Conservation (phyloP, 2,888 invertebrate species). For the Leptothorax acervorum region DNA sequence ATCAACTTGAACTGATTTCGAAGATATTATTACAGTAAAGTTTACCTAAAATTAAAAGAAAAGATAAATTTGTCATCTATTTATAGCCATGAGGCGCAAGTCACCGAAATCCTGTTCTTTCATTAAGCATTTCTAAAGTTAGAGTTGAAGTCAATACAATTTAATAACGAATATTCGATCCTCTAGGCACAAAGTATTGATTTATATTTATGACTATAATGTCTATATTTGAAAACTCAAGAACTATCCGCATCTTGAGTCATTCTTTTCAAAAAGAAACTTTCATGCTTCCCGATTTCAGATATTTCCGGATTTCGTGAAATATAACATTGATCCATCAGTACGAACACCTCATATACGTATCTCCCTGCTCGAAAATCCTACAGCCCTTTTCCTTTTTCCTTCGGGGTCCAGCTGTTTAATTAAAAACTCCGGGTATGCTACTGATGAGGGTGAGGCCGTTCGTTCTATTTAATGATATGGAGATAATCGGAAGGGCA, state of each 20-base stretch:
- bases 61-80: background rate
- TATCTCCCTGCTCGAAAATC: constrained; percentile 7
- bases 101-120: background rate
- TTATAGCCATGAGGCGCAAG: background rate
- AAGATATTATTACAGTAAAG: background rate
- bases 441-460: background rate
- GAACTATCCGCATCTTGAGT: background rate
- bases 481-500: constrained; percentile 30
- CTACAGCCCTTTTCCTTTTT: background rate
- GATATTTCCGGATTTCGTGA: background rate
- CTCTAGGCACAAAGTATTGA: background rate
- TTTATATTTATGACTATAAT: background rate
- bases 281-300: background rate
- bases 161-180: background rate
- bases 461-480: constrained; percentile 39
- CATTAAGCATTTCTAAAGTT: background rate
- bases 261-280: background rate
- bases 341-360: background rate
- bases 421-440: constrained; percentile 71
- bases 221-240: background rate
- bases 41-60: background rate
- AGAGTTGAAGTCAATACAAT: background rate
- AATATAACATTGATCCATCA: background rate
- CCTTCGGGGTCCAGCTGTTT: constrained; percentile 60
- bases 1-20: background rate